These are phyloP conservation scores for Calonectris borealis DNA, from an alignment of 2,113 vertebrate species.

Conservation along the genomic window DNA sequence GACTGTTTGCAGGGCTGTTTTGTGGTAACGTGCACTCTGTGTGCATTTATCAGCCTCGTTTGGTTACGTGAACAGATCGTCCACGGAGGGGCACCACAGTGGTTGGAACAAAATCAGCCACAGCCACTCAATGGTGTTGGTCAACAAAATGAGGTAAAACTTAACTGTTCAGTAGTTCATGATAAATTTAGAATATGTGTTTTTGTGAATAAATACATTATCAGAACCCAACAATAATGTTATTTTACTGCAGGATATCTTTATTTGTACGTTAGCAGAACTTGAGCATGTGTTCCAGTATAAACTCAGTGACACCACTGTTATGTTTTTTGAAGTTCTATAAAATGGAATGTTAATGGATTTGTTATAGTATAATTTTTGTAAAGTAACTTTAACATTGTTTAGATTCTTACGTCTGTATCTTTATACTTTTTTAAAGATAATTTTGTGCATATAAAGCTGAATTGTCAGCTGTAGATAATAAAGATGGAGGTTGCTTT, in stretches of 20 bases:
- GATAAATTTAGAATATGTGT: background rate
- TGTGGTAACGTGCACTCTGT: slow-evolving; percentile 96
- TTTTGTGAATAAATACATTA: background rate
- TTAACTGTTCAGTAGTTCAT: background rate
- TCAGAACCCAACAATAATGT: background rate
- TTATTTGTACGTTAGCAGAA: background rate
- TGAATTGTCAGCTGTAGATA: background rate
- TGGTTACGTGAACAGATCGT: slow-evolving; percentile 97
- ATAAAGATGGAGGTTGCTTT: background rate
- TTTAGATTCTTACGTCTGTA: background rate
- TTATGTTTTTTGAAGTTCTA: background rate
- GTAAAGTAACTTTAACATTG: background rate
- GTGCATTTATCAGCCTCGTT: slow-evolving; percentile 96
- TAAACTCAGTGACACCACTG: background rate
- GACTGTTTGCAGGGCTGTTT: slow-evolving; percentile 98
- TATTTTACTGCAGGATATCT: background rate
- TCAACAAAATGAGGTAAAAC: slow-evolving; percentile 85
- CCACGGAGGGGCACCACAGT: slow-evolving; percentile 92
- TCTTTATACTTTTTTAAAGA: background rate
- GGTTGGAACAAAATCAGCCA: slow-evolving; percentile 90
- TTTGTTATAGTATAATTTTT: background rate
- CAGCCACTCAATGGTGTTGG: slow-evolving; percentile 85
- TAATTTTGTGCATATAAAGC: background rate
- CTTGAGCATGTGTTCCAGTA: background rate
- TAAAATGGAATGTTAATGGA: background rate